phyloP scores from a whole-genome alignment of 1,140 invertebrate genomes.

The Neodiprion lecontei region DNA sequence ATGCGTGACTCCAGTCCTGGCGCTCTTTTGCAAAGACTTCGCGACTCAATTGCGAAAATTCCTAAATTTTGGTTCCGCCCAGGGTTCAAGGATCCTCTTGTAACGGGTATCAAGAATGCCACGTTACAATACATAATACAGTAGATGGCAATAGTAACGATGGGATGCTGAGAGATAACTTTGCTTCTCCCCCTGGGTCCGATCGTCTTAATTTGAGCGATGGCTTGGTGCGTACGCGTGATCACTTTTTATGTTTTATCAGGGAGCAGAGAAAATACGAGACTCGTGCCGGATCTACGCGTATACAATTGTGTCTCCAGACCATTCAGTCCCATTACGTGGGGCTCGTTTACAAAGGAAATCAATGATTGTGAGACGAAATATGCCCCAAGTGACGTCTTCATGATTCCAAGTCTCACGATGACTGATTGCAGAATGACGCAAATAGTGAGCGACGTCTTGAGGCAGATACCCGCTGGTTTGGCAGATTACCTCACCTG shows the following conservation, averaged over 20 bases:
- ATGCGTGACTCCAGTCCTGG: too few species aligned
- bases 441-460: conserved; percentile 73
- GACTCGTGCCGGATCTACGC: conserved; percentile 40
- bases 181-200: too few species aligned
- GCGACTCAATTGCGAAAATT: too few species aligned
- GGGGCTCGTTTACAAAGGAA: conserved; percentile 75
- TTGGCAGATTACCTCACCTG: conserved; percentile 73
- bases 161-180: too few species aligned
- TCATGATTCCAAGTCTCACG: conserved; percentile 79
- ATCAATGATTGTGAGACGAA: conserved; percentile 71
- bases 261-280: conserved; percentile 37
- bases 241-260: not conserved
- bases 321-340: conserved; percentile 68
- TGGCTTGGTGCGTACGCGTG: not conserved
- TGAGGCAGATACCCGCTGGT: conserved; percentile 77
- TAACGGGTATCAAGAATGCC: too few species aligned
- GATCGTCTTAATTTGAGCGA: too few species aligned
- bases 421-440: conserved; percentile 73
- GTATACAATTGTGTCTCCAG: conserved; percentile 72
- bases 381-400: conserved; percentile 76
- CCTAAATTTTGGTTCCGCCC: too few species aligned
- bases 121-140: too few species aligned
- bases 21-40: too few species aligned
- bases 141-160: too few species aligned
- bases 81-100: too few species aligned